These are phyloP conservation scores for Siniperca undulata DNA, from an alignment of 2,797 vertebrate genomes.

Conservation along the genomic window DNA sequence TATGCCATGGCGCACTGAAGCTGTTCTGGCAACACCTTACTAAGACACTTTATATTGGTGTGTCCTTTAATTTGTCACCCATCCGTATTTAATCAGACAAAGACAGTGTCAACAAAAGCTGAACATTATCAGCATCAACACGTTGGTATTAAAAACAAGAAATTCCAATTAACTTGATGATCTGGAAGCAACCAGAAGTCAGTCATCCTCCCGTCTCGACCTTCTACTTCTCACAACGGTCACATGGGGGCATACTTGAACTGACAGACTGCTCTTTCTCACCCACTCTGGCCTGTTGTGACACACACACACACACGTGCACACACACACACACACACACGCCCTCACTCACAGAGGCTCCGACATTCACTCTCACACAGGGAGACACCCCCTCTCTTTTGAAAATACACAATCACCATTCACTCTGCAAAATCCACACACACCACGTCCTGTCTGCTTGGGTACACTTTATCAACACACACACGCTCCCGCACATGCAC, in stretches of 20 bases:
- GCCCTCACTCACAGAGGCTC: constrained; percentile 56
- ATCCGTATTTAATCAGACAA: not conserved
- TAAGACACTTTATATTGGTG: too few relatives aligned
- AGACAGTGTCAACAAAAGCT: not conserved
- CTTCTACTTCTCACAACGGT: constrained; percentile 69
- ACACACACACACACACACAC: constrained; percentile 50
- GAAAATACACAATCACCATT: constrained; percentile 81
- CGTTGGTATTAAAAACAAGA: not conserved
- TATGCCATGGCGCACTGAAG: not conserved
- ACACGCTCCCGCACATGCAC: constrained; percentile 56
- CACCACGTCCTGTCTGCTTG: constrained; percentile 78
- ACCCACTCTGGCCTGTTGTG: constrained; percentile 56
- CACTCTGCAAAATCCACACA: constrained; percentile 82
- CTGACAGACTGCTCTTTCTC: constrained; percentile 62
- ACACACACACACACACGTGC: constrained; percentile 35
- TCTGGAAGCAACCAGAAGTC: not conserved
- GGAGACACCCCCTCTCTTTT: constrained; percentile 74
- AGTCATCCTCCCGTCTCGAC: not conserved
- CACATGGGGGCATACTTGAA: constrained; percentile 85
- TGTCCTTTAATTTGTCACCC: not conserved
- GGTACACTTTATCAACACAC: constrained; percentile 76
- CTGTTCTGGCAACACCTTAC: not conserved
- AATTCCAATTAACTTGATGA: not conserved
- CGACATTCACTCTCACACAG: constrained; percentile 72
- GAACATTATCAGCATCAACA: not conserved